Percentiles rank a stretch among this genome's conserved stretches.
These are phyloP conservation scores for Cirrhinus mrigala DNA, from an alignment of 2,797 vertebrate genomes.

Conservation along the genomic window DNA sequence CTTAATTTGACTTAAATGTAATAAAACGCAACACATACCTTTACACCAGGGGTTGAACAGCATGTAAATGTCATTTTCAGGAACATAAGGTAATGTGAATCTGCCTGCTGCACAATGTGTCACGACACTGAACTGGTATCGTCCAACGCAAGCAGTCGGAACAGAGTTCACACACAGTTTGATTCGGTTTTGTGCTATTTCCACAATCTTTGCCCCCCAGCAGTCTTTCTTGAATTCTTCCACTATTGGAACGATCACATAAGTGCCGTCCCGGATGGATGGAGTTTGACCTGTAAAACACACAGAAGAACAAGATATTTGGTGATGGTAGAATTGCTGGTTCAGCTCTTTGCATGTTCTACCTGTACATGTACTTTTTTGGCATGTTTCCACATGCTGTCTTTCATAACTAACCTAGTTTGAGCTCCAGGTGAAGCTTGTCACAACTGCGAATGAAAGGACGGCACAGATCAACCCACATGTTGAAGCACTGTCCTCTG, in stretches of 20 bases:
- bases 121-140: slow-evolving; percentile 81
- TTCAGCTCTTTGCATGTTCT: neutral
- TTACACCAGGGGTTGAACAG: slow-evolving; percentile 49
- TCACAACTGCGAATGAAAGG: slow-evolving; percentile 77
- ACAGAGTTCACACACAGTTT: slow-evolving; percentile 79
- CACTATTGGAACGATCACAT: slow-evolving; percentile 80
- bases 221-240: slow-evolving; percentile 67
- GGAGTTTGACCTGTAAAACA: slow-evolving; percentile 74
- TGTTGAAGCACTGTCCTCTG: slow-evolving; percentile 83
- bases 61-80: slow-evolving; percentile 41
- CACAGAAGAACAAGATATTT: slow-evolving; percentile 71
- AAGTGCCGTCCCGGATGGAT: slow-evolving; percentile 78
- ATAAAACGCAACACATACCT: neutral
- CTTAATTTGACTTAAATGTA: no score
- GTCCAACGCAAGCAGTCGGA: slow-evolving; percentile 79
- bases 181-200: slow-evolving; percentile 67
- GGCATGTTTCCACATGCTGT: neutral
- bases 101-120: slow-evolving; percentile 72
- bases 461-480: slow-evolving; percentile 80
- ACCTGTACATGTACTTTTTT: neutral
- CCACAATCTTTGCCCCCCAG: slow-evolving; percentile 83
- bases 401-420: slow-evolving; percentile 76
- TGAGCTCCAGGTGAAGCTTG: slow-evolving; percentile 80
- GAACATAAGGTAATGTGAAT: slow-evolving; percentile 19
- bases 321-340: slow-evolving; percentile 82